A percentile compares a stretch with the other conserved stretches of the same genome.
Conservation (phyloP, 2,113 vertebrate genomes). For the Microtus oregoni region DNA sequence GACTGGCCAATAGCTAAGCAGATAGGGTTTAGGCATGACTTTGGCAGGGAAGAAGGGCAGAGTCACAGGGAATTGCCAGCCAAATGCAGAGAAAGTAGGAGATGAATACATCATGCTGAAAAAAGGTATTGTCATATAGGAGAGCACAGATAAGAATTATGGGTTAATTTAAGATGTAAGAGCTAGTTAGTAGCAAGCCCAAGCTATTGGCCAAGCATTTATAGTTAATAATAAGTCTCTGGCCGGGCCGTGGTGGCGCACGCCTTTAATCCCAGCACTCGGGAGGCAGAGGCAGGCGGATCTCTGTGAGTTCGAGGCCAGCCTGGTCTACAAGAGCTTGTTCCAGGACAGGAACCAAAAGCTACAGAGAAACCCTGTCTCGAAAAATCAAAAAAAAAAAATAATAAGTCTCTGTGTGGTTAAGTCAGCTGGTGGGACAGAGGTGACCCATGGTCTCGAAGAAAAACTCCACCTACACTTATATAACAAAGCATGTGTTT, state of each 20-base stretch:
- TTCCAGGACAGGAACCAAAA: no score
- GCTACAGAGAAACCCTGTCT: no score
- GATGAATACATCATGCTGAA: background rate
- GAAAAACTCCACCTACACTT: background rate
- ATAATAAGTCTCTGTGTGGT: no score
- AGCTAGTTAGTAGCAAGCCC: background rate
- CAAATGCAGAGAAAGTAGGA: background rate
- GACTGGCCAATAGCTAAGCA: background rate
- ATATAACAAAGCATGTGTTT: background rate
- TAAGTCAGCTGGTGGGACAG: background rate
- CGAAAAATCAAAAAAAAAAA: no score
- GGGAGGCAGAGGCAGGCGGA: no score
- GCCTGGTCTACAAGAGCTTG: no score
- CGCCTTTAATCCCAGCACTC: no score
- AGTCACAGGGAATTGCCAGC: background rate
- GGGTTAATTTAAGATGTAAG: background rate
- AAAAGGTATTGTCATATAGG: background rate
- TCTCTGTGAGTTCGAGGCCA: no score
- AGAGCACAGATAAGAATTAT: background rate
- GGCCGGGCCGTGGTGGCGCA: no score
- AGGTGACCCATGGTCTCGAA: background rate
- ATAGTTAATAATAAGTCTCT: background rate
- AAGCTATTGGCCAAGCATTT: background rate
- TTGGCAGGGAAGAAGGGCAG: background rate
- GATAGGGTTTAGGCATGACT: background rate